Conservation (phyloP, 1,140 invertebrate species). For the Bombus affinis region DNA sequence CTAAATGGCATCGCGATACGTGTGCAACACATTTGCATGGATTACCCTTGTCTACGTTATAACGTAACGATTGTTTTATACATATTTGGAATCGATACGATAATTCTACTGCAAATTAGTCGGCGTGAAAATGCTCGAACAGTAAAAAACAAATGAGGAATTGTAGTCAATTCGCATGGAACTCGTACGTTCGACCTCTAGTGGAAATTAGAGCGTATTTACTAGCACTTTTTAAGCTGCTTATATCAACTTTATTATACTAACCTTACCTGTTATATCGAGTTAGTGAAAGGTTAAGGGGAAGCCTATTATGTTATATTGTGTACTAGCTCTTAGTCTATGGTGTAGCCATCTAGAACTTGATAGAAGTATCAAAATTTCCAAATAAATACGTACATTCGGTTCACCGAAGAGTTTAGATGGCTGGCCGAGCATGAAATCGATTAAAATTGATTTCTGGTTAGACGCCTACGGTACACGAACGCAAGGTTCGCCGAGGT, state of each 20-base stretch:
- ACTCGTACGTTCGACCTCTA: neutral
- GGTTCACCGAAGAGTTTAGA: neutral
- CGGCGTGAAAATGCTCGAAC: neutral
- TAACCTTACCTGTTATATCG: slow-evolving; percentile 15
- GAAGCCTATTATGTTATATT: neutral
- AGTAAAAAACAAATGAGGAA: neutral
- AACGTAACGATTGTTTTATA: neutral
- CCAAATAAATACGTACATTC: neutral
- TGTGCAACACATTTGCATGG: neutral
- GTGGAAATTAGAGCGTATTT: neutral
- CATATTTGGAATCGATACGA: neutral
- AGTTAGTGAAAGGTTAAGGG: neutral
- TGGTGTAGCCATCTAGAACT: neutral
- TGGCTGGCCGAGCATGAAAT: neutral
- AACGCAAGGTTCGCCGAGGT: neutral
- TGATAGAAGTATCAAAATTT: neutral
- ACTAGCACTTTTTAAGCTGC: slow-evolving; percentile 8
- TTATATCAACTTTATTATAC: neutral
- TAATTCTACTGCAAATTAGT: neutral
- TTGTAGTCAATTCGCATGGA: neutral
- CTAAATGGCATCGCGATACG: neutral
- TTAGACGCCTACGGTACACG: neutral
- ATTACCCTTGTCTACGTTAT: neutral
- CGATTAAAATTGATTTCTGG: slow-evolving; percentile 11
- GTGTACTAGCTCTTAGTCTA: neutral